Evolutionary conservation across 2,797 vertebrate genomes (phyloP).

Genomic region (Eurystomus glaucurus): DNA sequence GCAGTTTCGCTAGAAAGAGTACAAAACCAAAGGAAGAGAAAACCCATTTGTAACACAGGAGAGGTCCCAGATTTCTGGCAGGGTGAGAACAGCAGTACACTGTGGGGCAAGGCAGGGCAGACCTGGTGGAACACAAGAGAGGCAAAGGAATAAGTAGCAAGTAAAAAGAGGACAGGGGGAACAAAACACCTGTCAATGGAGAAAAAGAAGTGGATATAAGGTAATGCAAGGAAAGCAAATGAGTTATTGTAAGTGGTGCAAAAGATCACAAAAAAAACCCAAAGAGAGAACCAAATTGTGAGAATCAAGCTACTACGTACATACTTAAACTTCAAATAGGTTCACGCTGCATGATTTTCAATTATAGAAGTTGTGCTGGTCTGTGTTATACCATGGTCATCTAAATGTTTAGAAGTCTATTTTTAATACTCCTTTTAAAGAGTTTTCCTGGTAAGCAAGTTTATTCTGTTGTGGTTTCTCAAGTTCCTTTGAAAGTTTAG

Average conservation of each 20-base stretch:
- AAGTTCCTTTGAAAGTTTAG: conserved; percentile 5
- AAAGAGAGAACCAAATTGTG: background rate
- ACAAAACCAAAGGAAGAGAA: background rate
- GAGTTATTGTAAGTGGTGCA: background rate
- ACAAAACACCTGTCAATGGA: background rate
- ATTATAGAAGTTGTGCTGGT: background rate
- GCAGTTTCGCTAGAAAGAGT: background rate
- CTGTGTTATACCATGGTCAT: background rate
- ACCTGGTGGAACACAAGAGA: background rate
- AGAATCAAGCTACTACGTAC: background rate
- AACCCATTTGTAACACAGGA: background rate
- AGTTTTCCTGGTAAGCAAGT: background rate
- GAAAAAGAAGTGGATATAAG: background rate
- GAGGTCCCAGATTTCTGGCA: background rate
- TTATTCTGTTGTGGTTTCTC: background rate
- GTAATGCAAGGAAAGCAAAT: background rate
- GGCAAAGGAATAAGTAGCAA: background rate
- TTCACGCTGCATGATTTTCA: background rate
- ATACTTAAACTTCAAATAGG: background rate
- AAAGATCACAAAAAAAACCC: background rate
- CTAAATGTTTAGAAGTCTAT: background rate
- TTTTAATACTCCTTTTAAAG: conserved; percentile 15
- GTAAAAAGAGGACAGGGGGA: background rate
- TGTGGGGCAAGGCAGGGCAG: background rate
- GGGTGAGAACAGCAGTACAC: background rate